Evolutionary conservation across 2,888 invertebrate genomes (phyloP).

Genomic region (Brachyptera putata): DNA sequence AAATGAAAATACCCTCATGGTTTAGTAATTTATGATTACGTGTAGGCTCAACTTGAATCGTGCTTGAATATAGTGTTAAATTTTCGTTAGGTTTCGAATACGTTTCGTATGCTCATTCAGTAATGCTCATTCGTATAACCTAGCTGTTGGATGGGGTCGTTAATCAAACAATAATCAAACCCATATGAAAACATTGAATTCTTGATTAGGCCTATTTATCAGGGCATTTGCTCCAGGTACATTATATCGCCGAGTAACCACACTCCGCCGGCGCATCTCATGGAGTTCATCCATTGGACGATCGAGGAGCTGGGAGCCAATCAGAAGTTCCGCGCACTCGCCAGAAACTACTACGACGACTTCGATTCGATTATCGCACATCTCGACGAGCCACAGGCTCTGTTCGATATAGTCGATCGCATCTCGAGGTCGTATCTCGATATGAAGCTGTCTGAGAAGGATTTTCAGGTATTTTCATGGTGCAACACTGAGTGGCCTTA

Average conservation of each 20-base stretch:
- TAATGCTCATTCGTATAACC: no score
- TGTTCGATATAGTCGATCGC: not conserved
- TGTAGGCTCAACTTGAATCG: no score
- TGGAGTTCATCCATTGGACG: not conserved
- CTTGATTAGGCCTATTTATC: no score
- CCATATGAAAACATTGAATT: no score
- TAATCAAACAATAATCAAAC: no score
- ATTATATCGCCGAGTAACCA: not conserved
- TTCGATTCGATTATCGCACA: not conserved
- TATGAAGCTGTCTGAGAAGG: not conserved
- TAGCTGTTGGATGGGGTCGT: no score
- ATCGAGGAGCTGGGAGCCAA: not conserved
- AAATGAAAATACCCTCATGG: no score
- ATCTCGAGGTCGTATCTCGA: not conserved
- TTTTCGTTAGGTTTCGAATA: no score
- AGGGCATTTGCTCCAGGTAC: no score
- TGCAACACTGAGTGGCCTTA: not conserved
- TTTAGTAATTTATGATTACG: no score
- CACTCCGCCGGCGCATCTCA: not conserved
- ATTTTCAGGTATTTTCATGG: not conserved
- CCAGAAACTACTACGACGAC: not conserved
- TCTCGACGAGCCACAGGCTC: not conserved
- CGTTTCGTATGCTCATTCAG: no score
- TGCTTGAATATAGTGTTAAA: no score
- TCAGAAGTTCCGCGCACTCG: not conserved